Conservation (phyloP, 2,797 vertebrate genomes). For the Xerus rutilus region DNA sequence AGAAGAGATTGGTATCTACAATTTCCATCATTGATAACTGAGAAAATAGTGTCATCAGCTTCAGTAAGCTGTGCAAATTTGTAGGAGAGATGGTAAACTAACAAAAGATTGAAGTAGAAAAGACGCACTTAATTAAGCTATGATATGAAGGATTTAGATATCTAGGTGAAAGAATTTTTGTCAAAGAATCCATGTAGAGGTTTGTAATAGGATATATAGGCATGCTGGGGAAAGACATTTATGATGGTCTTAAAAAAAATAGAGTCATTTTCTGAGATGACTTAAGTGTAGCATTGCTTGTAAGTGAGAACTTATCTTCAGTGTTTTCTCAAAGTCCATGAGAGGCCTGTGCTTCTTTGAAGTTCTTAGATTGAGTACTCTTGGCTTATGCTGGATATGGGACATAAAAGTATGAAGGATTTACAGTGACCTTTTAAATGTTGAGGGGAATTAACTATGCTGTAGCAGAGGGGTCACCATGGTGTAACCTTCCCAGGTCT, state of each 20-base stretch:
- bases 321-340: conserved; percentile 21
- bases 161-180: not conserved
- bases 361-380: not conserved
- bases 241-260: not conserved
- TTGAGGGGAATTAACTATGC: not conserved
- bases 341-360: conserved; percentile 39
- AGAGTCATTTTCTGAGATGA: not conserved
- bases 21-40: not conserved
- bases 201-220: conserved; percentile 25
- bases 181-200: not conserved
- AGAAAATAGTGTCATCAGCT: not conserved
- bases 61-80: not conserved
- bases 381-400: conserved; percentile 4
- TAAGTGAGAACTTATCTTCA: not conserved
- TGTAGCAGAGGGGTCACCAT: not conserved
- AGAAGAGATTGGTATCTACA: not conserved
- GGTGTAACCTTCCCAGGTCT: not conserved
- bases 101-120: not conserved
- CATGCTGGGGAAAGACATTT: not conserved
- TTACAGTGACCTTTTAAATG: conserved; percentile 28
- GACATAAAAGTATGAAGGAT: conserved; percentile 25
- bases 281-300: not conserved
- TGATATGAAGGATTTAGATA: not conserved
- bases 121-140: not conserved
- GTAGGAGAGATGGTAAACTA: not conserved